Base-by-base conservation (phyloP, 1,140 invertebrate species). In the Hypsibius dujardini region DNA sequence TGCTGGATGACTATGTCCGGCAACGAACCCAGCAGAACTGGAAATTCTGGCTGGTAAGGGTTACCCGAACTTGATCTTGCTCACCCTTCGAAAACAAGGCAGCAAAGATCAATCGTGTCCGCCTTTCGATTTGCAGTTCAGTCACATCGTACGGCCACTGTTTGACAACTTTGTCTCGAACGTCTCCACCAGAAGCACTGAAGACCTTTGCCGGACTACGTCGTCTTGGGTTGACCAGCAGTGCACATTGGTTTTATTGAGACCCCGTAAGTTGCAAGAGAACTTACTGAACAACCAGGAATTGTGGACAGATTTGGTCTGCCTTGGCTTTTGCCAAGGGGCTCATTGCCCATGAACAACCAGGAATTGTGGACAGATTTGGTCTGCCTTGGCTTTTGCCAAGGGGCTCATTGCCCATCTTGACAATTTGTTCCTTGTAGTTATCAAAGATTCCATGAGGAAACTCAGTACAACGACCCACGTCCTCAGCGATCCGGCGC, bases 11-110 rank as follows among this genome's bases (percentile, higher is more conserved):
- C 56, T 95, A 95, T 81, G 90, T 97, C 14, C 83, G 86, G 74
- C 84, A 83, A 71, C 82, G 90, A 70, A 95, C 92, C 28, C 82
- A 87, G 76, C 86, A 88, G 77, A 93, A 95, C 81, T 96, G 93
- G 92, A 96, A 95, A 82, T 97, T 95, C 82, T 96, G 91, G 90
- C 92, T 97, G 84, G 92, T 95, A 91, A 42, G 62, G n/a, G n/a
- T n/a, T n/a, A n/a, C n/a, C n/a, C n/a, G n/a, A n/a, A n/a, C n/a
- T n/a, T n/a, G n/a, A n/a, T n/a, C n/a, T n/a, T n/a, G n/a, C n/a
- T n/a, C n/a, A n/a, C n/a, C n/a, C n/a, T n/a, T n/a, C n/a, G n/a
- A n/a, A n/a, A n/a, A n/a, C n/a, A n/a, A n/a, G n/a, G n/a, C n/a
- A n/a, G n/a, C n/a, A n/a, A n/a, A n/a, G n/a, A n/a, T n/a, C n/a